Evolutionary conservation across 1,140 invertebrate genomes (phyloP).

Genomic region (Drosophila tropicalis): DNA sequence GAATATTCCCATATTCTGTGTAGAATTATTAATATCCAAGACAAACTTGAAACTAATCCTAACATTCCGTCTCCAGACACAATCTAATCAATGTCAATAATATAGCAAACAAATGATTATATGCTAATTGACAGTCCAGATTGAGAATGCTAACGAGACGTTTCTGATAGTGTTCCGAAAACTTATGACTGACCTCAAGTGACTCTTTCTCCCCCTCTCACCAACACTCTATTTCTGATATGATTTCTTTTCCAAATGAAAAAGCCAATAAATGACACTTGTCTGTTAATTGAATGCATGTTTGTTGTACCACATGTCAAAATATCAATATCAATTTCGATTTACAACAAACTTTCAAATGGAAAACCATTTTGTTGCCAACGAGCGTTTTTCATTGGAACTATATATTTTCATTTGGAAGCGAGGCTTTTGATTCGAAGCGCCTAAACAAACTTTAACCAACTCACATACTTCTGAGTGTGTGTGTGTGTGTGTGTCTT

Average conservation of each 20-base stretch:
- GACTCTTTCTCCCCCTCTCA: not conserved
- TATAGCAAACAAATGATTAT: conserved; percentile 15
- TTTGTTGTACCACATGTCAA: conserved; percentile 41
- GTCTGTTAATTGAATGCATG: conserved; percentile 50
- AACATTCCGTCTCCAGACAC: not conserved
- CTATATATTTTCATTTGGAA: conserved; percentile 11
- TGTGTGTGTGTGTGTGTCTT: not conserved
- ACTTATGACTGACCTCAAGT: conserved; percentile 15
- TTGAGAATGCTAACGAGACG: conserved; percentile 7
- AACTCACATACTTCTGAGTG: conserved; percentile 28
- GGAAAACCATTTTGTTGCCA: not conserved
- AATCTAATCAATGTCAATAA: not conserved
- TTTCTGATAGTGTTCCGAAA: conserved; percentile 5
- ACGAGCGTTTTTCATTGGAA: conserved; percentile 31
- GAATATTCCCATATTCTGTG: conserved; percentile 1
- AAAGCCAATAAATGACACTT: conserved; percentile 29
- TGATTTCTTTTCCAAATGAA: conserved; percentile 5
- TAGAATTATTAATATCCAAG: not conserved
- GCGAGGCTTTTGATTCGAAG: not conserved
- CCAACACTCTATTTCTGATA: conserved; percentile 1
- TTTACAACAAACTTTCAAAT: conserved; percentile 37
- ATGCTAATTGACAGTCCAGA: conserved; percentile 29
- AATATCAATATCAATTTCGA: conserved; percentile 50
- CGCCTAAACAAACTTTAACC: conserved; percentile 50
- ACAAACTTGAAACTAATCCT: too few species aligned